Evolutionary conservation across 2,888 invertebrate genomes (phyloP).

Genomic region (Drosophila neotestacea): DNA sequence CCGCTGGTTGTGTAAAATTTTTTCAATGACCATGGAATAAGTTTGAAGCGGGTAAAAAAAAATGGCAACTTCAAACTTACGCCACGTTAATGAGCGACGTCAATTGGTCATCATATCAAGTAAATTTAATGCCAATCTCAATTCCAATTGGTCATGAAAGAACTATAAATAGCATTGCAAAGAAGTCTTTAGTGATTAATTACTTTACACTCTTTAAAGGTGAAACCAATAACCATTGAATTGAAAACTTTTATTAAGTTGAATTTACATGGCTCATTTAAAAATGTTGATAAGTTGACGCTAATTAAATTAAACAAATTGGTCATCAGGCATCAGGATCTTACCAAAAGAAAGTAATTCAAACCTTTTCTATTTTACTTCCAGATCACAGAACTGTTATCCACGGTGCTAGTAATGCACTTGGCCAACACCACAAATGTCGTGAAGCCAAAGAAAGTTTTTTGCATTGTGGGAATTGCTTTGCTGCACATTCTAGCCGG

Average conservation of each 20-base stretch:
- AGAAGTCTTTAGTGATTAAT: background rate
- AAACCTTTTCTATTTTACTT: slow-evolving; percentile 1
- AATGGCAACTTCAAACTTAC: slow-evolving; percentile 44
- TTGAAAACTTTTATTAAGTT: too few relatives aligned
- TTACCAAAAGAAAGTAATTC: background rate
- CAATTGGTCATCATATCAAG: slow-evolving; percentile 39
- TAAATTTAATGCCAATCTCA: slow-evolving; percentile 19
- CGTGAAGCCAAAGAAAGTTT: slow-evolving; percentile 87
- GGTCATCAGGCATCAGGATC: background rate
- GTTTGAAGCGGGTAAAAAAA: slow-evolving; percentile 48
- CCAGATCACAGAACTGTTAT: slow-evolving; percentile 87
- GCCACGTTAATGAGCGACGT: slow-evolving; percentile 60
- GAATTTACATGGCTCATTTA: too few relatives aligned
- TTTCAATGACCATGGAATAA: slow-evolving; percentile 45
- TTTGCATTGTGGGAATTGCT: slow-evolving; percentile 87
- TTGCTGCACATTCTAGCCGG: slow-evolving; percentile 88
- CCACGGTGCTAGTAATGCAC: slow-evolving; percentile 87
- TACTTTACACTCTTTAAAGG: background rate
- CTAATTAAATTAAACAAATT: too few relatives aligned
- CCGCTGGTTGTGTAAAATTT: slow-evolving; percentile 36
- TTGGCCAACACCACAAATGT: slow-evolving; percentile 86
- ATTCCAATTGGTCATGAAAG: slow-evolving; percentile 2
- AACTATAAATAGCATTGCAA: slow-evolving; percentile 1
- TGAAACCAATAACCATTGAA: too few relatives aligned
- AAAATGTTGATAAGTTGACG: too few relatives aligned